Percentiles rank a stretch among this genome's conserved stretches.
Evolutionary conservation across 1,140 invertebrate genomes (phyloP).

Genomic region (Megalopta genalis): DNA sequence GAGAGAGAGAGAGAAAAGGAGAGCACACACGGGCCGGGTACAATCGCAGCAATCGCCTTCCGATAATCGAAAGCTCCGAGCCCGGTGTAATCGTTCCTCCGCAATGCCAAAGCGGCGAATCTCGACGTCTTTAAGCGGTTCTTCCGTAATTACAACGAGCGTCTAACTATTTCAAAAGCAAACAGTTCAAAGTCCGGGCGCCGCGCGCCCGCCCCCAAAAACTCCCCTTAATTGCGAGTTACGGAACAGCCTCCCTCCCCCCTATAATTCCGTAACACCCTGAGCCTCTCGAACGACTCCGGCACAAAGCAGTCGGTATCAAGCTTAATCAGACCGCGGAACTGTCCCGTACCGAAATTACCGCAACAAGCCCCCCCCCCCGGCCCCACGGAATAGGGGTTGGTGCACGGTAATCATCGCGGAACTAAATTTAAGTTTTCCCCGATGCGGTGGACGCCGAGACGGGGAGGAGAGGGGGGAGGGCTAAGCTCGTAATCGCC

Average conservation of each 20-base stretch:
- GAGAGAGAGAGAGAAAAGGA: too few species aligned
- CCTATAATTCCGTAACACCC: not conserved
- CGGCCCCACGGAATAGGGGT: not conserved
- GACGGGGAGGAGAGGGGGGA: not conserved
- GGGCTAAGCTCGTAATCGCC: slow-evolving; percentile 35
- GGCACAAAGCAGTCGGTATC: not conserved
- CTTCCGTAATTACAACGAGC: not conserved
- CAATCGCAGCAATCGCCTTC: too few species aligned
- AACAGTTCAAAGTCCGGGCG: not conserved
- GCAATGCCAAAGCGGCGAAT: not conserved
- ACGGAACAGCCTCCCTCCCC: not conserved
- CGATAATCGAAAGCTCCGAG: too few species aligned
- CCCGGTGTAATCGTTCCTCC: too few species aligned
- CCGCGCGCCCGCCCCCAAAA: not conserved
- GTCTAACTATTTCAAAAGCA: not conserved
- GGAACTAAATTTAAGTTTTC: slow-evolving; percentile 33
- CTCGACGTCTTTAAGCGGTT: not conserved
- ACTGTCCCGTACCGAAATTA: not conserved
- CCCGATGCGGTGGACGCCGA: not conserved
- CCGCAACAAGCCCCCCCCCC: not conserved
- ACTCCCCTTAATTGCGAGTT: slow-evolving; percentile 1
- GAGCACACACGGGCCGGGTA: too few species aligned
- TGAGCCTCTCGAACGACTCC: not conserved
- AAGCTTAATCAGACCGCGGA: slow-evolving; percentile 17
- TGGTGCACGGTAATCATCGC: slow-evolving; percentile 3